A percentile compares a stretch with the other conserved stretches of the same genome.
phyloP scores from a whole-genome alignment of 2,113 vertebrate genomes.

The Pogona vitticeps region DNA sequence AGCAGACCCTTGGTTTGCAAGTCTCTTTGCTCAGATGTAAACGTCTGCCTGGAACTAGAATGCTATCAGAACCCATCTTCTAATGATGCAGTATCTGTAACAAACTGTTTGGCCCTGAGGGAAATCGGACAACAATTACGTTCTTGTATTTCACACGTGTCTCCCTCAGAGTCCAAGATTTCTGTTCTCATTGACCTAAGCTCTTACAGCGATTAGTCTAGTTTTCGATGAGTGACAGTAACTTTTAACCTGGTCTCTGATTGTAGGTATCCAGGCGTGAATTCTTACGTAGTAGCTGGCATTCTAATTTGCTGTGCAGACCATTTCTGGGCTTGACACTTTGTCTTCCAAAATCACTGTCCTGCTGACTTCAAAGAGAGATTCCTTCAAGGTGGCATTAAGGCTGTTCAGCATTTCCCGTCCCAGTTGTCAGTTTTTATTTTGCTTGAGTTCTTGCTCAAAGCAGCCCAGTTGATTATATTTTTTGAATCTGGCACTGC shows the following conservation, averaged over 20 bases:
- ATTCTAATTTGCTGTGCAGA: neutral
- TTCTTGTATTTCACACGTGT: slow-evolving; percentile 12
- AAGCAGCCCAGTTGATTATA: slow-evolving; percentile 14
- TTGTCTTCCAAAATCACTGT: slow-evolving; percentile 7
- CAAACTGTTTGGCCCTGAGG: neutral
- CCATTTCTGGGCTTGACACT: slow-evolving; percentile 36
- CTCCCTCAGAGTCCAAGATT: neutral
- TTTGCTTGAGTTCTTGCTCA: slow-evolving; percentile 13
- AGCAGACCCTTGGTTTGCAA: no score
- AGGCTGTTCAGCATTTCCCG: neutral
- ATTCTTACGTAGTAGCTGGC: neutral
- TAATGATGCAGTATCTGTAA: no score
- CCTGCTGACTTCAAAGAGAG: neutral
- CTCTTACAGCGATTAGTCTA: neutral
- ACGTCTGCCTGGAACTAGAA: no score
- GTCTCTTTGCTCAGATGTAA: no score
- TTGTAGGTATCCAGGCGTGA: slow-evolving; percentile 27
- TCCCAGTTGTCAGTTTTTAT: neutral
- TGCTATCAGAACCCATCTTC: no score
- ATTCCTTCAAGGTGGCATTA: neutral
- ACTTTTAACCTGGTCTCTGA: slow-evolving; percentile 34
- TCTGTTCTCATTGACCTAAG: neutral
- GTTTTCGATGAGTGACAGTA: neutral
- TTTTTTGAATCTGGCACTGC: neutral
- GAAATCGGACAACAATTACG: neutral